Evolutionary conservation across 2,888 invertebrate species (phyloP).

Genomic region (Trachelus tabidus): DNA sequence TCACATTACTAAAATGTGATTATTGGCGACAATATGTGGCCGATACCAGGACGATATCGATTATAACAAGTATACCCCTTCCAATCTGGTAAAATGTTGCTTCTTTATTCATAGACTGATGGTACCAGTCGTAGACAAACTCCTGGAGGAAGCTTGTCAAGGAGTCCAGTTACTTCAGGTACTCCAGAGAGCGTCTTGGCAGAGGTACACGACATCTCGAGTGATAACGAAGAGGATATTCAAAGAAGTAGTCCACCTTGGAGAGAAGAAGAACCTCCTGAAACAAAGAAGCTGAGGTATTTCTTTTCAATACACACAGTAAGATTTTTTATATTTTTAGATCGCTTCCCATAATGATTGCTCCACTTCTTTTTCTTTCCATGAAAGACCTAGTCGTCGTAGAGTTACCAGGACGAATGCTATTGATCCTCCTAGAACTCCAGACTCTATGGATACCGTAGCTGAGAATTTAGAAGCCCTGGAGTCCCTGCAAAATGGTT

Average conservation of each 20-base stretch:
- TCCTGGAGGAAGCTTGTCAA: constrained; percentile 48
- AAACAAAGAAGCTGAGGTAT: background rate
- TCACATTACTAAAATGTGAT: constrained; percentile 1
- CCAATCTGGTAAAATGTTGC: background rate
- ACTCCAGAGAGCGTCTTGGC: constrained; percentile 50
- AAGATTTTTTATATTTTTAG: background rate
- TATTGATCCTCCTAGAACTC: constrained; percentile 46
- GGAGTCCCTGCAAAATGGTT: constrained; percentile 49
- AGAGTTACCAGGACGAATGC: constrained; percentile 42
- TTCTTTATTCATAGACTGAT: constrained; percentile 48
- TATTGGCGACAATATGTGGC: constrained; percentile 10
- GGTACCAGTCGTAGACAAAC: constrained; percentile 51
- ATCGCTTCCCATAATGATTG: background rate
- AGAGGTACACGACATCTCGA: constrained; percentile 49
- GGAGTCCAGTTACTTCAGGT: constrained; percentile 52
- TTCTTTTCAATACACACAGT: background rate
- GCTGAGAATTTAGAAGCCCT: constrained; percentile 39
- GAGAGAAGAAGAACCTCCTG: constrained; percentile 35
- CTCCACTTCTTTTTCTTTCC: background rate
- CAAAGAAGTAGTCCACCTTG: constrained; percentile 38
- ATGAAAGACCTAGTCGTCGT: constrained; percentile 31
- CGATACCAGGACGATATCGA: constrained; percentile 41
- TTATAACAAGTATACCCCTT: constrained; percentile 33
- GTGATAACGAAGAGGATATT: constrained; percentile 51
- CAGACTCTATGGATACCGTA: constrained; percentile 38